A percentile compares a stretch with the other conserved stretches of the same genome.
Evolutionary conservation across 2,888 invertebrate genomes (phyloP).

Genomic region (Drosophila dives): DNA sequence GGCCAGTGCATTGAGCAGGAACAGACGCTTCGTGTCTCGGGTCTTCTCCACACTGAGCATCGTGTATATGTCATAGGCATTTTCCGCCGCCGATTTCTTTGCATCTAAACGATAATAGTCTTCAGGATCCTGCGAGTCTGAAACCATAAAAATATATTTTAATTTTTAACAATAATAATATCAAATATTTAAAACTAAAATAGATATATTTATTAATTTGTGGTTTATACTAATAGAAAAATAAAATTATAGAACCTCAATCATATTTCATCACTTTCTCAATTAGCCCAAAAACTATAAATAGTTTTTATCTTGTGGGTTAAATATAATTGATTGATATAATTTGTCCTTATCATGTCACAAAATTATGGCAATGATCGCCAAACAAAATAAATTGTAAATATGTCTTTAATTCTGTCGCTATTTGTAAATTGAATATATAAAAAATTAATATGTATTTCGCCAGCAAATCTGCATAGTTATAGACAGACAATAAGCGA

Average conservation of each 20-base stretch:
- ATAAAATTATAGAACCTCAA: neutral
- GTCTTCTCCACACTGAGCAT: constrained; percentile 87
- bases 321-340: neutral
- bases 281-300: neutral
- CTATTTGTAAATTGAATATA: neutral
- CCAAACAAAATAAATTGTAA: neutral
- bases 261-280: neutral
- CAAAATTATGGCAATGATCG: neutral
- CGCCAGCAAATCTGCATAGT: neutral
- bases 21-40: constrained; percentile 92
- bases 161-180: neutral
- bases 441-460: neutral
- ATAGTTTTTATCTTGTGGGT: neutral
- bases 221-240: neutral
- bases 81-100: constrained; percentile 87
- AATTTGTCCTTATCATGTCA: neutral
- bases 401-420: neutral
- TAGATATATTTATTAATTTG: neutral
- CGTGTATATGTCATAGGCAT: constrained; percentile 88
- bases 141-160: constrained; percentile 8
- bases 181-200: neutral
- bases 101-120: constrained; percentile 88
- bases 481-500: neutral
- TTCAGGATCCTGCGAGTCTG: constrained; percentile 85
- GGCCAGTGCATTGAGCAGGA: constrained; percentile 95